Evolutionary conservation across 1,140 invertebrate species (phyloP).

Genomic region (Apis laboriosa): DNA sequence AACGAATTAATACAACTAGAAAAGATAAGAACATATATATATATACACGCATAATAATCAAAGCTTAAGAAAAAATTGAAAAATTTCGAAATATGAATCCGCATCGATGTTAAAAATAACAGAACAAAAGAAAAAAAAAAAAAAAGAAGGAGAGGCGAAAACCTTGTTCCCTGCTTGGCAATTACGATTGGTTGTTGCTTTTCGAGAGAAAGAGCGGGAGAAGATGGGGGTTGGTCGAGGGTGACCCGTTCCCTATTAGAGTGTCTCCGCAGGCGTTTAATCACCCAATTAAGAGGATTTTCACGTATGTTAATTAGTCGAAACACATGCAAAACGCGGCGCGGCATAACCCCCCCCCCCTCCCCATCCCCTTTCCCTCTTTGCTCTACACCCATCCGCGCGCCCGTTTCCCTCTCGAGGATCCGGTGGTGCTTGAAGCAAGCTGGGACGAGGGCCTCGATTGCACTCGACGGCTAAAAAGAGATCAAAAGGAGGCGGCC

Average conservation of each 20-base stretch:
- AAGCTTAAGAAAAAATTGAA: too few relatives aligned
- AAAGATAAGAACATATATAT: too few relatives aligned
- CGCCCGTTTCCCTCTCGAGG: slow-evolving; percentile 31
- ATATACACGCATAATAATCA: too few relatives aligned
- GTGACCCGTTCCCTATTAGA: slow-evolving; percentile 61
- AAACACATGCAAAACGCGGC: slow-evolving; percentile 74
- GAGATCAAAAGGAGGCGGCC: slow-evolving; percentile 67
- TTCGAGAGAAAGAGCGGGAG: slow-evolving; percentile 1
- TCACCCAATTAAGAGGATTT: slow-evolving; percentile 76
- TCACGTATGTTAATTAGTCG: slow-evolving; percentile 78
- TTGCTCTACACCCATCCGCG: neutral
- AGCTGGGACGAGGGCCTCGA: slow-evolving; percentile 45
- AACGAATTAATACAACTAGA: too few relatives aligned
- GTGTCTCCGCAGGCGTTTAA: slow-evolving; percentile 69
- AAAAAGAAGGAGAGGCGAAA: slow-evolving; percentile 1
- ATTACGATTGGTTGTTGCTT: neutral
- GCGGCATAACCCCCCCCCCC: neutral
- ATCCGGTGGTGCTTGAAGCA: slow-evolving; percentile 47
- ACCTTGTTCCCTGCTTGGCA: neutral
- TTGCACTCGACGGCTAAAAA: slow-evolving; percentile 67
- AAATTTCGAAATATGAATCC: too few relatives aligned
- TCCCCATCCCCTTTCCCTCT: neutral
- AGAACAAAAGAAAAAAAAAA: slow-evolving; percentile 21
- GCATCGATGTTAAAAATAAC: slow-evolving; percentile 31
- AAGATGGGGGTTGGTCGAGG: neutral